phyloP scores from a whole-genome alignment of 2,113 vertebrate genomes.

The Narcine bancroftii region DNA sequence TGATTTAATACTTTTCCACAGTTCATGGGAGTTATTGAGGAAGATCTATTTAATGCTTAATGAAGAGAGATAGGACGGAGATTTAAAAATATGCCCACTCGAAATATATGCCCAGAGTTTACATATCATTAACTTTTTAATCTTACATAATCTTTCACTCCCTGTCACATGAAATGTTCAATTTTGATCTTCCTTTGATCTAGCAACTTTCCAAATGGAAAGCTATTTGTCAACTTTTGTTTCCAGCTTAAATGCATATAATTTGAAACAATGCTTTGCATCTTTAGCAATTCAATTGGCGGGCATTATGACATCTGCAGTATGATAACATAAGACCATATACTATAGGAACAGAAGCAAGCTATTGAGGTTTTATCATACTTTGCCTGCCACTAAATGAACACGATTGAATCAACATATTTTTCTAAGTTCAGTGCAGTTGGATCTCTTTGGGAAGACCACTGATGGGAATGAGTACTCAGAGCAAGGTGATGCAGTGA shows the following conservation, averaged over 20 bases:
- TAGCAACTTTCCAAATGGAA: not conserved
- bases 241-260: not conserved
- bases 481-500: too few species aligned
- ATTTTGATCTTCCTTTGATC: not conserved
- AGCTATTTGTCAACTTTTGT: not conserved
- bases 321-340: not conserved
- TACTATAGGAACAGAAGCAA: too few species aligned
- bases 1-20: not conserved
- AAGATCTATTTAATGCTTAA: not conserved
- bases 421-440: too few species aligned
- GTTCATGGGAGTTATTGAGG: not conserved
- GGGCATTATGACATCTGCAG: not conserved
- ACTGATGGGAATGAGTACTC: too few species aligned
- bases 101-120: not conserved
- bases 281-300: not conserved
- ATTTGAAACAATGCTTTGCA: not conserved
- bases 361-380: too few species aligned
- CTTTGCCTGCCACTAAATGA: too few species aligned
- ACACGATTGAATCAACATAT: too few species aligned
- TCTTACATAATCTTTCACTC: not conserved
- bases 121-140: not conserved
- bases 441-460: too few species aligned
- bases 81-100: not conserved
- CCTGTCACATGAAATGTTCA: not conserved
- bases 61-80: not conserved